Base-by-base conservation (phyloP, 1,140 invertebrate species). In the Batillaria attramentaria region DNA sequence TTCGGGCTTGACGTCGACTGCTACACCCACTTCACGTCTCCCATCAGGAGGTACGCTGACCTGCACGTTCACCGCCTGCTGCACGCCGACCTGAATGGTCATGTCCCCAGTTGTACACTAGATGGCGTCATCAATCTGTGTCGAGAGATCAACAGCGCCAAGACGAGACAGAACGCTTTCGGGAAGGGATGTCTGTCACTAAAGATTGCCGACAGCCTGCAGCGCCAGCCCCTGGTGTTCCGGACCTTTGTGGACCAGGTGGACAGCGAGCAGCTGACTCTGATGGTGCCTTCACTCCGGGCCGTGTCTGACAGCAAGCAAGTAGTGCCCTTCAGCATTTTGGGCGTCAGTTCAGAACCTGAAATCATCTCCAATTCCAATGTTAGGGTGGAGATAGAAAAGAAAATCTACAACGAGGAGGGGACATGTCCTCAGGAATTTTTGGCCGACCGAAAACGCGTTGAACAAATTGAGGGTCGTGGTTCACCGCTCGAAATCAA, bases 1-100 rank as follows among this genome's bases (percentile, higher is more conserved):
- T 87, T 83, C 70, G 77, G 79, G 35, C 73, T 87, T 24, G 62
- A 80, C n/a, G 68, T 80, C 5, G 54, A 28, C 0, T 39, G 24
- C 16, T 92, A 92, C 79, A 88, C 88, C 2, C 90, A 91, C 81
- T 92, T 92, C 80, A 92, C 91, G 8, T 91, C 90, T 10, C 91
- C 91, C n/a, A 91, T 92, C 72, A 82, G 91, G 62, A 83, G 91
- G 78, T 92, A 91, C 84, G 78, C 86, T 35, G 90, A 91, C 81
- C 78, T 92, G 31, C 75, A 91, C 50, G 86, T 90, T 31, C 88
- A 88, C 78, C 62, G 89, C 13, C 80, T 88, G 37, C 54, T 86
- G 0, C 79, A 82, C 74, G 82, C 84, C 13, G 77, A 60, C 16
- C 70, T 88, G 16, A 57, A 82, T 66, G 77, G 81, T n/a, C 33